Base-by-base conservation (phyloP, 1,140 invertebrate genomes). In the Nasonia longicornis region DNA sequence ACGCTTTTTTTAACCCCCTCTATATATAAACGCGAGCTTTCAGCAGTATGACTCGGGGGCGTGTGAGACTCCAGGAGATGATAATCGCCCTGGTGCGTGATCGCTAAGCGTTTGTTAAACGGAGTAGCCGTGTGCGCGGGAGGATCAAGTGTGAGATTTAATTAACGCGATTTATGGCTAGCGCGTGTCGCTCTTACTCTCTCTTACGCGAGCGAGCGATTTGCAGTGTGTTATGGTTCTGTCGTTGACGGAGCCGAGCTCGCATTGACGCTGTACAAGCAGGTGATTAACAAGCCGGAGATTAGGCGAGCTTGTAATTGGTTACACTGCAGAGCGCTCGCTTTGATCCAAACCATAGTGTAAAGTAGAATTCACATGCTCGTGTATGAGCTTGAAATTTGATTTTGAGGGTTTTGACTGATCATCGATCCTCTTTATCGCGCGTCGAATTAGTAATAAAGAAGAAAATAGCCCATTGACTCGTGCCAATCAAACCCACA, bases 21-120 rank as follows among this genome's bases (percentile, higher is more conserved):
- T 35, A 63, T 69, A 83, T 72, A 69, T 48, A 81, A 79, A 69
- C 45, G 16, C 84, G 75, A 83, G 78, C 83, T 80, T 84, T 85
- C 79, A 69, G 20, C 81, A 48, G 16, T 35, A 42, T 31, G 31
- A 31, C 12, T 35, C 26, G n/a, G 26, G 64, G 64, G 64, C 52
- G 48, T 66, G 16, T 58, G 69, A 58, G 69, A 26, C 11, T 48
- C 69, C 16, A 63, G 8, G 38, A 42, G 85, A 86, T 86, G 84
- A 86, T 82, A 77, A 86, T 85, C 85, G 74, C 72, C 77, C 77
- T 22, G 73, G 82, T 87, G 86, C 87, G 87, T 88, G 87, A 77
- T 77, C 48, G 84, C 67, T 80, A 84, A 83, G 77, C 86, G 84
- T 87, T 88, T 86, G 84, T 87, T 86, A 88, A 80, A 66, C 70